These are phyloP conservation scores for Balearica regulorum DNA, from an alignment of 2,797 vertebrate species.

Conservation along the genomic window DNA sequence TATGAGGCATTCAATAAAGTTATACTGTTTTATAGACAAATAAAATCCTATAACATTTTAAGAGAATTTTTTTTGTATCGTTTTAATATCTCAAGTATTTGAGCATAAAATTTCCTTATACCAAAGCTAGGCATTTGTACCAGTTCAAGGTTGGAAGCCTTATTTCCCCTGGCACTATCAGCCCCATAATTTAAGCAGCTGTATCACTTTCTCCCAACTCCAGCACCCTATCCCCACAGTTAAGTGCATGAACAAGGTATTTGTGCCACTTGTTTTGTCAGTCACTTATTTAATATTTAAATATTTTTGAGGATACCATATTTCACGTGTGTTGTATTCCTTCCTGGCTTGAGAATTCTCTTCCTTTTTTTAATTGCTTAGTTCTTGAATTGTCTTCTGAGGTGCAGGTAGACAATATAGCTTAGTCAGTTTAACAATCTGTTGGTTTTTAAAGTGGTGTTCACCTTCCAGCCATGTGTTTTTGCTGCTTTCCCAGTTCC, in stretches of 20 bases:
- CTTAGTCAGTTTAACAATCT: background rate
- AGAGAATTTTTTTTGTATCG: background rate
- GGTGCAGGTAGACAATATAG: background rate
- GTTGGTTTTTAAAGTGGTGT: background rate
- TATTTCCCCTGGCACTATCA: background rate
- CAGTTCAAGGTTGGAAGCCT: background rate
- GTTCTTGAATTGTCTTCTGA: background rate
- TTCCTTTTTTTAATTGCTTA: background rate
- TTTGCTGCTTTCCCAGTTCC: background rate
- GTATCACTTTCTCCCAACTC: background rate
- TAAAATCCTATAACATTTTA: background rate
- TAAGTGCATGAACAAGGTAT: background rate
- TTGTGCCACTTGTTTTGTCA: background rate
- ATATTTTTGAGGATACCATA: background rate
- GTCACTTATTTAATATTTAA: background rate
- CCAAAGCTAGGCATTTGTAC: background rate
- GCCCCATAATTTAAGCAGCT: background rate
- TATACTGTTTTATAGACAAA: slow-evolving; percentile 11
- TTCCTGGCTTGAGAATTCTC: background rate
- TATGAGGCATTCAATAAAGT: background rate
- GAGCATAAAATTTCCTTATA: background rate
- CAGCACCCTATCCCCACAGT: background rate
- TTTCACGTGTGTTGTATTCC: background rate
- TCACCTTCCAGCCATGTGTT: background rate
- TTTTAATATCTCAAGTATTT: background rate